Evolutionary conservation across 2,797 vertebrate genomes (phyloP).

Genomic region (Crocidura indochinensis): DNA sequence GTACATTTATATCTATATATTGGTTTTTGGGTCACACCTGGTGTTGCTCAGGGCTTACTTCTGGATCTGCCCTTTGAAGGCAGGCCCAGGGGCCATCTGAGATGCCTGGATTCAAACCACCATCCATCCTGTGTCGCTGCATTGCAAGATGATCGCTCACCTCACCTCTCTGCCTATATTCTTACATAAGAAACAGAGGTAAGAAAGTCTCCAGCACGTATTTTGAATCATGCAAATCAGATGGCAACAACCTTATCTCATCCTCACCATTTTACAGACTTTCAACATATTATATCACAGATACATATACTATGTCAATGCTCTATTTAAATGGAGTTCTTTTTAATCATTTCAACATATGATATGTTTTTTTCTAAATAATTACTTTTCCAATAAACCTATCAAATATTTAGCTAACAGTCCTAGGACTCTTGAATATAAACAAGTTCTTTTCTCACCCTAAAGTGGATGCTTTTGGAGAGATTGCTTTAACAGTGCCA

Average conservation of each 20-base stretch:
- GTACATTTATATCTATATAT: too few species aligned
- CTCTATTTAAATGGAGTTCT: background rate
- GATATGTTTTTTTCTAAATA: conserved; percentile 17
- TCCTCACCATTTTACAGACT: background rate
- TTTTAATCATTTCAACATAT: background rate
- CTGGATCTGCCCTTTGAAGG: too few species aligned
- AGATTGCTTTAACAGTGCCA: background rate
- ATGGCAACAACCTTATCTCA: background rate
- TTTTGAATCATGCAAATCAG: background rate
- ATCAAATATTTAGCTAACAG: background rate
- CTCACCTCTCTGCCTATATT: background rate
- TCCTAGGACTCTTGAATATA: background rate
- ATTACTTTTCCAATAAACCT: background rate
- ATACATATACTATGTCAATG: background rate
- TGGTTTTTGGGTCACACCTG: too few species aligned
- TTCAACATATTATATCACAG: background rate
- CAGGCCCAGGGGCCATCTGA: too few species aligned
- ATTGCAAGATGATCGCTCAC: too few species aligned
- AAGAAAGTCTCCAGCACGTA: background rate
- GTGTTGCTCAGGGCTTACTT: too few species aligned
- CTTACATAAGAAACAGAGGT: background rate
- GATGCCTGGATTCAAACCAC: too few species aligned
- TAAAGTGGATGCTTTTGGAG: background rate
- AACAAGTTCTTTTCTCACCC: background rate
- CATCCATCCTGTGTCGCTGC: too few species aligned